Conservation (phyloP, 2,888 invertebrate genomes). For the Cerastis leucographa region DNA sequence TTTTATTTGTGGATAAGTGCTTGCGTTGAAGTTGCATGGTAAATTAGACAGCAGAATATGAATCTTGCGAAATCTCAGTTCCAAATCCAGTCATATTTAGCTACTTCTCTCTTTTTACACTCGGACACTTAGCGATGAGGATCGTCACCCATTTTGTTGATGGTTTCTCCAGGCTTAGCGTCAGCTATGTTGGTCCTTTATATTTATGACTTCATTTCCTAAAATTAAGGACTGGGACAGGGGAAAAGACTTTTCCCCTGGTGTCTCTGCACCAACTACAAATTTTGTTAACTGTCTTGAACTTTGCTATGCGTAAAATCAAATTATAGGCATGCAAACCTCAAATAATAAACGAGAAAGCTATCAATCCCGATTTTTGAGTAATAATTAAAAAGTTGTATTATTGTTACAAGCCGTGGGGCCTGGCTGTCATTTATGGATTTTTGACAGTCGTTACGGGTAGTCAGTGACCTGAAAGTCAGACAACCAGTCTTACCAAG, state of each 20-base stretch:
- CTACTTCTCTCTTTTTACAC: neutral
- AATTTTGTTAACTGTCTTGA: neutral
- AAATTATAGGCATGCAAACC: neutral
- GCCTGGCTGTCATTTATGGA: neutral
- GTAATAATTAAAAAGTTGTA: neutral
- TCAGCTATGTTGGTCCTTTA: neutral
- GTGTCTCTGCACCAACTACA: neutral
- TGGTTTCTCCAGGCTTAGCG: neutral
- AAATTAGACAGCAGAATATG: neutral
- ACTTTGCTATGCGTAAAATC: neutral
- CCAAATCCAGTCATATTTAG: neutral
- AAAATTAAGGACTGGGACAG: neutral
- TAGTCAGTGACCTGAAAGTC: neutral
- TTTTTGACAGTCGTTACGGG: neutral
- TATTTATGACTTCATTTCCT: neutral
- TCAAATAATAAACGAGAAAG: neutral
- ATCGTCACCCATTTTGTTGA: neutral
- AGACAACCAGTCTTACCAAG: neutral
- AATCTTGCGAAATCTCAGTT: neutral
- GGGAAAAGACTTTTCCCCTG: neutral
- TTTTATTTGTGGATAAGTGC: neutral
- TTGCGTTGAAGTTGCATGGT: neutral
- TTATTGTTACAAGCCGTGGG: neutral
- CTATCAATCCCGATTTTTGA: neutral
- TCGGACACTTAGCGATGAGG: neutral